Base-by-base conservation (phyloP, 2,888 invertebrate genomes). In the Ceriagrion tenellum region DNA sequence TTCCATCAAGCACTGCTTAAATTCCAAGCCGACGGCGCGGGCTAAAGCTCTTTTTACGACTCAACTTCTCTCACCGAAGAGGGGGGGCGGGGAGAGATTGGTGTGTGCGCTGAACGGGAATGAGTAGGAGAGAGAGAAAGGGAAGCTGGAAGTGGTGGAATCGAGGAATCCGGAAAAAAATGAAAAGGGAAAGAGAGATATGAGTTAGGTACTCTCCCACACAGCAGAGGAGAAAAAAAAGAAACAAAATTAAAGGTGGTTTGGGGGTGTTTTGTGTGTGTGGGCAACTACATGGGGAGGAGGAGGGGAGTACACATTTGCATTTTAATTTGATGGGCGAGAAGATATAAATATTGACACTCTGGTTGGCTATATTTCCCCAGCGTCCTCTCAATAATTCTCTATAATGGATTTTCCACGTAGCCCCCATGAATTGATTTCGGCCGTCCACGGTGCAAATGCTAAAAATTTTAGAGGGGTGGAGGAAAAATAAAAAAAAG, bases 261-360 rank as follows among this genome's bases (percentile, higher is more conserved):
- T 20, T 16, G 12, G 69, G 13, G n/a, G 69, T n/a, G 47, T 47
- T 47, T 47, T 47, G 47, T 47, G 47, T 47, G 47, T 47, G 47
- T 47, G 47, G 2, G 47, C 2, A 8, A 47, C 2, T 47, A n/a
- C n/a, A n/a, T n/a, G 69, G 26, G 69, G 81, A 4, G 81, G 69
- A 26, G 18, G 81, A 35, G 81, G 35, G 30, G 13, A n/a, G 91
- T 35, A 93, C 74, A 93, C 93, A 93, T 93, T 93, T 93, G 93
- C 93, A 93, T 93, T 93, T 93, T 93, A 93, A 93, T 93, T 93
- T 93, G 93, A 93, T 93, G 93, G 63, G 93, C 69, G 93, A 74
- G 93, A 69, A 93, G 93, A 93, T 93, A 93, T 93, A 93, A 93
- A 93, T 93, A 93, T 93, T 93, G 93, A 93, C 93, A 93, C 93